phyloP scores from a whole-genome alignment of 2,797 vertebrate genomes.

The Lepilemur ruficaudatus region DNA sequence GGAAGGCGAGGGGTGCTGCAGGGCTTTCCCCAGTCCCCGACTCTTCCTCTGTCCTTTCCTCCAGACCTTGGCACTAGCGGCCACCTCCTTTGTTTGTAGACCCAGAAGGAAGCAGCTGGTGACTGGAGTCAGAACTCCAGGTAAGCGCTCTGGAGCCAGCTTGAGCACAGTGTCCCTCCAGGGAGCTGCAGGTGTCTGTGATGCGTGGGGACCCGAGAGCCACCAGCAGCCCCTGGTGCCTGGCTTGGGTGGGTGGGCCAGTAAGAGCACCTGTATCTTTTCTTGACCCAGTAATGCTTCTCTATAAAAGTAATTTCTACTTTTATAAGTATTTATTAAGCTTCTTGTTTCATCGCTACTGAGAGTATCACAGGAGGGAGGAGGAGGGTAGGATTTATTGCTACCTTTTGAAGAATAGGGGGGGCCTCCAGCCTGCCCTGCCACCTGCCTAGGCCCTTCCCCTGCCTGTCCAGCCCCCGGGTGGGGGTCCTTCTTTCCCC shows the following conservation, averaged over 20 bases:
- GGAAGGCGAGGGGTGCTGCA: accelerated
- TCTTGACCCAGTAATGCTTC: background rate
- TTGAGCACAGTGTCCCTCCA: background rate
- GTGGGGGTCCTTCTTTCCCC: background rate
- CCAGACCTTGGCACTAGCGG: background rate
- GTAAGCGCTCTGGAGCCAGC: background rate
- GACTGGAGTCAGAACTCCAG: background rate
- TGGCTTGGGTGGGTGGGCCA: background rate
- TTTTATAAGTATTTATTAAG: background rate
- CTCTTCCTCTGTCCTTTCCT: background rate
- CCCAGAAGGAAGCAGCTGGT: background rate
- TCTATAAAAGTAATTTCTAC: conserved; percentile 41
- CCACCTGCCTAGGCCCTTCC: too few relatives aligned
- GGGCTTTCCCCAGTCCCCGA: background rate
- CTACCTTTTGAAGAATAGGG: background rate
- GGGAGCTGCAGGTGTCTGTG: background rate
- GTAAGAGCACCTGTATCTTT: background rate
- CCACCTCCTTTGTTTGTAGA: background rate
- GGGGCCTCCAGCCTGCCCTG: background rate
- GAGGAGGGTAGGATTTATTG: background rate
- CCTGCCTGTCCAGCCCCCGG: accelerated
- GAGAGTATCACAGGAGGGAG: background rate
- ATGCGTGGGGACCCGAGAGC: background rate
- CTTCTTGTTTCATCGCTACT: background rate
- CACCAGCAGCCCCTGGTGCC: background rate